Percentiles rank a stretch among this genome's conserved stretches.
Conservation (phyloP, 2,113 vertebrate species). For the Stegostoma tigrinum region DNA sequence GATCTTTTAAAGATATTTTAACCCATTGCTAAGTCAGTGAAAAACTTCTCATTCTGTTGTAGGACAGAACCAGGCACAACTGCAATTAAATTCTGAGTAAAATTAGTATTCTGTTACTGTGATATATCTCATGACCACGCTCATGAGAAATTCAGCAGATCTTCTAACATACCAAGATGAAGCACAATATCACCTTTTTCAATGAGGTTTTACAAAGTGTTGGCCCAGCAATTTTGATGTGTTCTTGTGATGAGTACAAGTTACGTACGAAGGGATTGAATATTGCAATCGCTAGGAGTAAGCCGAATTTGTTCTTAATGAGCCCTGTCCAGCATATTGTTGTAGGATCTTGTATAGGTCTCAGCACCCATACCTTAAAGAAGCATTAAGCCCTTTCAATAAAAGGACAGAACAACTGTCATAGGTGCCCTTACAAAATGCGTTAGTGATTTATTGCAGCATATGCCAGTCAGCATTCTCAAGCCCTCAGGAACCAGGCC, state of each 20-base stretch:
- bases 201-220: background rate
- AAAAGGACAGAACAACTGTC: background rate
- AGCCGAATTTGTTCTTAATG: background rate
- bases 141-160: background rate
- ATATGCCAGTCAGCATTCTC: background rate
- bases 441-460: background rate
- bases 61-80: background rate
- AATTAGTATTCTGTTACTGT: background rate
- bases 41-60: background rate
- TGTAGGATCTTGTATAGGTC: background rate
- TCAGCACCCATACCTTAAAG: background rate
- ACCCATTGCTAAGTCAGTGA: background rate
- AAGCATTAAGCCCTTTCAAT: background rate
- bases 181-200: background rate
- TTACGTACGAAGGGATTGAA: background rate
- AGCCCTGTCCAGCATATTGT: background rate
- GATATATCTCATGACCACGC: background rate
- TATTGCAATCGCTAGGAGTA: background rate
- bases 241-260: background rate
- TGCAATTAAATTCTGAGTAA: background rate
- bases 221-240: background rate
- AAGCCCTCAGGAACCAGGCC: background rate
- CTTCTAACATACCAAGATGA: background rate
- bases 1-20: background rate
- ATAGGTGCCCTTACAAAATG: background rate